These are phyloP conservation scores for Percopsis omiscomaycus DNA, from an alignment of 2,797 vertebrate species.

Conservation along the genomic window DNA sequence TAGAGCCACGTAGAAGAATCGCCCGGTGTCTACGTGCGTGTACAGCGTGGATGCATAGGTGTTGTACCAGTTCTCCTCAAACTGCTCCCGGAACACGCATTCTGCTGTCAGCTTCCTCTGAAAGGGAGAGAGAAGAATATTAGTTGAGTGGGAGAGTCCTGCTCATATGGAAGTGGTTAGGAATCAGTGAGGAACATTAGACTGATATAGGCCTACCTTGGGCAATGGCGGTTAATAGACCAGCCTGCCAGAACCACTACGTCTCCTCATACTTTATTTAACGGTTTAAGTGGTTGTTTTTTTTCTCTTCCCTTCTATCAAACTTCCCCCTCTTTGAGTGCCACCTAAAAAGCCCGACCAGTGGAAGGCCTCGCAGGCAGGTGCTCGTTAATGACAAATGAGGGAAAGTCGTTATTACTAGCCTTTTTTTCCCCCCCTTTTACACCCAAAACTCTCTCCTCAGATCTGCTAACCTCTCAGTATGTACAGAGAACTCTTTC, in stretches of 20 bases:
- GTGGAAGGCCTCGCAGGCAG: conserved; percentile 58
- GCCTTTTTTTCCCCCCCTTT: conserved; percentile 53
- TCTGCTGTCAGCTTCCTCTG: conserved; percentile 97
- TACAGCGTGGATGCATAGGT: conserved; percentile 96
- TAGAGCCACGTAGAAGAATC: conserved; percentile 95
- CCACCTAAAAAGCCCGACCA: conserved; percentile 34
- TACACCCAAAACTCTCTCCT: conserved; percentile 55
- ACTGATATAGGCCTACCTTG: neutral
- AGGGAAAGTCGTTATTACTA: conserved; percentile 58
- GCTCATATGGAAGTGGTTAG: neutral
- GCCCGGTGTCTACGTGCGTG: conserved; percentile 91
- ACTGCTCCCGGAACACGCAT: conserved; percentile 98
- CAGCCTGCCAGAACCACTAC: too few species aligned
- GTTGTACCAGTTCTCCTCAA: conserved; percentile 99
- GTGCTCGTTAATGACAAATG: conserved; percentile 62
- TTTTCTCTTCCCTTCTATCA: neutral
- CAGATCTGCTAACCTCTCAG: conserved; percentile 66
- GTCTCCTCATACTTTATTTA: neutral
- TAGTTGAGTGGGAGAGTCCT: neutral
- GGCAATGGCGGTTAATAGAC: too few species aligned
- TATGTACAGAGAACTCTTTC: conserved; percentile 46
- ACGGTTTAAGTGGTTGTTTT: neutral
- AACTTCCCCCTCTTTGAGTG: neutral
- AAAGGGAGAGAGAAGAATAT: conserved; percentile 47
- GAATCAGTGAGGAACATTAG: neutral